These are phyloP conservation scores for Anthrax anthrax DNA, from an alignment of 2,888 invertebrate genomes.

Conservation along the genomic window DNA sequence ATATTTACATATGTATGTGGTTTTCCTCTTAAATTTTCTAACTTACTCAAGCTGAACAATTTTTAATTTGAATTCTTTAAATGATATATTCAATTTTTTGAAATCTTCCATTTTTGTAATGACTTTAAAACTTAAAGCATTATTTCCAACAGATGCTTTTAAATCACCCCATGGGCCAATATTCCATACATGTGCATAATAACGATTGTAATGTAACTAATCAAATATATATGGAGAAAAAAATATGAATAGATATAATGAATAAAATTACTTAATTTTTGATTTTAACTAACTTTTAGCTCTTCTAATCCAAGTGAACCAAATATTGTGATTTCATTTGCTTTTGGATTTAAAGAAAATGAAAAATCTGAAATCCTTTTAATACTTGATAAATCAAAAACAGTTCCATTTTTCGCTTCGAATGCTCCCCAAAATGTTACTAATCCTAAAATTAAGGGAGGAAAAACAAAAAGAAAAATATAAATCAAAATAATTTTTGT, in stretches of 20 bases:
- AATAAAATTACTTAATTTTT: background rate
- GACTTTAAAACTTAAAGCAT: conserved; percentile 2
- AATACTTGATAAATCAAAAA: conserved; percentile 1
- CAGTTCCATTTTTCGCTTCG: conserved; percentile 2
- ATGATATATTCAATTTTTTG: background rate
- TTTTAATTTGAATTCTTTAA: conserved; percentile 1
- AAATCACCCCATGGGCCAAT: conserved; percentile 4
- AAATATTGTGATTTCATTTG: conserved; percentile 1
- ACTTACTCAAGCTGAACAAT: conserved; percentile 4
- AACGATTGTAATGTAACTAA: conserved; percentile 1
- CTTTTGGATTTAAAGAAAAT: background rate
- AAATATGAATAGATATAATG: no score
- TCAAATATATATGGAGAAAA: background rate
- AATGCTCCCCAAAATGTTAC: conserved; percentile 6
- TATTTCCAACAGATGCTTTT: background rate
- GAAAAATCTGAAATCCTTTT: conserved; percentile 2
- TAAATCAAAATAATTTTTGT: background rate
- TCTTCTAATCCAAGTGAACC: conserved; percentile 4
- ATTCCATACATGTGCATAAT: conserved; percentile 5
- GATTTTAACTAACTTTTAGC: background rate
- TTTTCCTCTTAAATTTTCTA: background rate
- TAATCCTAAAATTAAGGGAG: background rate
- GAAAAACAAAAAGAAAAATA: background rate
- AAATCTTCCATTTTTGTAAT: background rate
- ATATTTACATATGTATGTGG: background rate